Conservation (phyloP, 2,888 invertebrate genomes). For the Sesia bembeciformis region DNA sequence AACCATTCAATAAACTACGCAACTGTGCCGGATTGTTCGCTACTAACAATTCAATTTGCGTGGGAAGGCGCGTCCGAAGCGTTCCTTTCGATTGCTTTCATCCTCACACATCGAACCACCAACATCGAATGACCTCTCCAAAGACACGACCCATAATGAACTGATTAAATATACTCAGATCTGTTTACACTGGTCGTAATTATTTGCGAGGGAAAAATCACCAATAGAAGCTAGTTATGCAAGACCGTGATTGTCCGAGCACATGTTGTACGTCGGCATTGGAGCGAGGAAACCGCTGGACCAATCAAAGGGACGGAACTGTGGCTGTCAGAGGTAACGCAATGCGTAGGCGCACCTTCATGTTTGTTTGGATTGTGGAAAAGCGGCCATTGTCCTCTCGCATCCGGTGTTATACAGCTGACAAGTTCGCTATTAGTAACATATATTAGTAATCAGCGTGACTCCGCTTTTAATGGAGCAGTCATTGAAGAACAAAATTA, state of each 20-base stretch:
- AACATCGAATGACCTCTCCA: slow-evolving; percentile 19
- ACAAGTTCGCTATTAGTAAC: not conserved
- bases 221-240: slow-evolving; percentile 48
- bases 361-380: slow-evolving; percentile 24
- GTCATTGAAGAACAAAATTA: too few relatives aligned
- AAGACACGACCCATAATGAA: not conserved
- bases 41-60: slow-evolving; percentile 47
- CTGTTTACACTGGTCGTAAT: slow-evolving; percentile 19
- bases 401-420: slow-evolving; percentile 24
- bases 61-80: slow-evolving; percentile 43
- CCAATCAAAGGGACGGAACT: slow-evolving; percentile 63
- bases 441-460: not conserved
- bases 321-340: slow-evolving; percentile 51
- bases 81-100: slow-evolving; percentile 40
- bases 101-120: slow-evolving; percentile 19
- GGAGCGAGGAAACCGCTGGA: slow-evolving; percentile 37
- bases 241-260: slow-evolving; percentile 38
- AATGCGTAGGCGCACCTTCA: slow-evolving; percentile 57
- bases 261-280: slow-evolving; percentile 35
- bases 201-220: slow-evolving; percentile 43
- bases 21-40: slow-evolving; percentile 8
- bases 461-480: not conserved
- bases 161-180: slow-evolving; percentile 12
- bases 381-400: slow-evolving; percentile 29
- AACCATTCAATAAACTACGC: slow-evolving; percentile 15